Percentiles rank a stretch among this genome's conserved stretches.
These are phyloP conservation scores for Phaethornis superciliosus DNA, from an alignment of 2,113 vertebrate genomes.

Conservation along the genomic window DNA sequence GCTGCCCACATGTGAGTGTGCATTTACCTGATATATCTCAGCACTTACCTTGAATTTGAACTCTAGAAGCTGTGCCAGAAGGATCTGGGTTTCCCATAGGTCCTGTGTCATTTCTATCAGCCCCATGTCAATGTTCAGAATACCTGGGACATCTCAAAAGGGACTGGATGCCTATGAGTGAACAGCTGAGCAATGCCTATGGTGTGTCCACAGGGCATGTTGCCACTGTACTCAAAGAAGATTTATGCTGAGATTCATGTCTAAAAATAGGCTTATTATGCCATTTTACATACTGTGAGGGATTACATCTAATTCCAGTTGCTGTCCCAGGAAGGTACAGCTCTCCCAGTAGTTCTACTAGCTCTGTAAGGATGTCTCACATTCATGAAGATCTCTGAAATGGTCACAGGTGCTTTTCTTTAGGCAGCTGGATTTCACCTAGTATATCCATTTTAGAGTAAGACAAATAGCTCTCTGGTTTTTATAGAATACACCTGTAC, in stretches of 20 bases:
- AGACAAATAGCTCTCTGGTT: not conserved
- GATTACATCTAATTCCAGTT: not conserved
- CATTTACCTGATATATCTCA: not conserved
- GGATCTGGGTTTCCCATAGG: not conserved
- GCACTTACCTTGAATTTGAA: not conserved
- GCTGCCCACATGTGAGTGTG: not conserved
- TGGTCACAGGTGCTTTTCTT: not conserved
- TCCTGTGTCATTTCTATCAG: not conserved
- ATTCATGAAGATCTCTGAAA: not conserved
- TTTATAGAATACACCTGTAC: not conserved
- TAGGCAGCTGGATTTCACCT: not conserved
- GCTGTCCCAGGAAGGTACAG: not conserved
- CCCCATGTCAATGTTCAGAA: not conserved
- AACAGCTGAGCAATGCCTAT: not conserved
- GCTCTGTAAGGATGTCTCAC: not conserved
- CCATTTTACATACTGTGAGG: not conserved
- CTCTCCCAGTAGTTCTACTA: not conserved
- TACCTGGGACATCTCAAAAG: not conserved
- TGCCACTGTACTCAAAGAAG: not conserved
- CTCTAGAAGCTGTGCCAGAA: not conserved
- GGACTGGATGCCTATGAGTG: not conserved
- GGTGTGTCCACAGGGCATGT: not conserved
- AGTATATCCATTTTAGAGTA: not conserved
- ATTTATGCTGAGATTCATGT: not conserved
- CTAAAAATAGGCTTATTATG: not conserved